Evolutionary conservation across 2,113 vertebrate genomes (phyloP).

Genomic region (Campylomormyrus tamandua): DNA sequence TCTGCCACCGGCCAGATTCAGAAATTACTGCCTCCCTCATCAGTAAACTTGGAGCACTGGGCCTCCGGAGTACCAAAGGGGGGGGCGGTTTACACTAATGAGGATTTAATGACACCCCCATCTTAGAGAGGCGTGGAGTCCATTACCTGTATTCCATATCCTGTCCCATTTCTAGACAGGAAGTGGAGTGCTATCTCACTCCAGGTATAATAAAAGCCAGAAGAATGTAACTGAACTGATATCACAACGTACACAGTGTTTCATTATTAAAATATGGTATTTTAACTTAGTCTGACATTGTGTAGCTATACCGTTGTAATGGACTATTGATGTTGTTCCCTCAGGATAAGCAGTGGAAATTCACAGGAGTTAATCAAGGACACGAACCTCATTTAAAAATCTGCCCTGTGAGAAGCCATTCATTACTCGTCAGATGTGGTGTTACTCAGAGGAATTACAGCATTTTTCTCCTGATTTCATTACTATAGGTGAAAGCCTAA

Average conservation of each 20-base stretch:
- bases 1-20: background rate
- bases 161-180: background rate
- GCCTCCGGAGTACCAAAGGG: background rate
- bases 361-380: background rate
- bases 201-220: background rate
- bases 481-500: background rate
- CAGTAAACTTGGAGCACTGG: background rate
- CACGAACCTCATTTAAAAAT: background rate
- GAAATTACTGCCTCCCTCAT: background rate
- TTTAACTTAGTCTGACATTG: background rate
- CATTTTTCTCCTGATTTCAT: background rate
- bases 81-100: background rate
- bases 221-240: background rate
- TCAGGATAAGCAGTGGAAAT: background rate
- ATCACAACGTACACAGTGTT: background rate
- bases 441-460: background rate
- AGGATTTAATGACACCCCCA: background rate
- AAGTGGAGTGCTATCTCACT: background rate
- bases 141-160: background rate
- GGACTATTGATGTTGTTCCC: background rate
- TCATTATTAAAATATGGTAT: background rate
- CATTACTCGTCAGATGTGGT: background rate
- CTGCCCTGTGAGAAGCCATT: background rate
- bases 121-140: background rate
- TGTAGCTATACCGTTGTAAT: background rate